Evolutionary conservation across 2,888 invertebrate species (phyloP), one percentile per base, ranked within the genome.

Genomic region (Cancer borealis): DNA sequence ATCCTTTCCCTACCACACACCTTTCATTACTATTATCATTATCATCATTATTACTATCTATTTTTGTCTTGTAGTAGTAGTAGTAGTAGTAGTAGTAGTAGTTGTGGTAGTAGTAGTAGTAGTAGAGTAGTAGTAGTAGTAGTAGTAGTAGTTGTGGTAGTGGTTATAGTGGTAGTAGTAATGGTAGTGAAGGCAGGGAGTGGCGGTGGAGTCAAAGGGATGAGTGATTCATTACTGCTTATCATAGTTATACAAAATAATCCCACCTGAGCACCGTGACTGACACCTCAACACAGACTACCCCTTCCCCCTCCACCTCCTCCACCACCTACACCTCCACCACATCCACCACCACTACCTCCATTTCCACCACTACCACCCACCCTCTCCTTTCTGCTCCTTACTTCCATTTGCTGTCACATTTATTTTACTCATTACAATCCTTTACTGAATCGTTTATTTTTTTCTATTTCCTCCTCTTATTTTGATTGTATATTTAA

Each of bases 211-310:
- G n/a, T 21, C 89, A 90, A 93, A 93, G 49, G 92, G 30, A 26
- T n/a, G 60, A 47, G 30, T 73, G 39, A 93, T 93, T 93, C 93
- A 93, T 93, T 93, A 93, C 49, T 49, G 49, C 73, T 93, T 93
- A 93, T 93, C 93, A 47, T 30, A 26, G 30, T 46, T 73, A 93
- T 89, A 93, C 93, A 60, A 21, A 73, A 73, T 93, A 93, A 93
- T 93, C 93, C 93, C 45, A 14, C 79, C 46, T 89, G 47, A 49
- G 88, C 90, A 90, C 93, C 45, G 8, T 93, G 93, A 93, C 88
- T 93, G 93, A 88, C 73, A 93, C 91, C 54, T 39, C 10, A n/a
- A 91, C 91, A 91, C 60, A 30, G n/a, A 17, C 49, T 21, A 30
- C 39, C 91, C 45, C 39, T 10, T 17, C 91, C 17, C 30, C 26